Evolutionary conservation across 2,888 invertebrate genomes (phyloP), one percentile per base, ranked within the genome.

Genomic region (Blomia tropicalis): DNA sequence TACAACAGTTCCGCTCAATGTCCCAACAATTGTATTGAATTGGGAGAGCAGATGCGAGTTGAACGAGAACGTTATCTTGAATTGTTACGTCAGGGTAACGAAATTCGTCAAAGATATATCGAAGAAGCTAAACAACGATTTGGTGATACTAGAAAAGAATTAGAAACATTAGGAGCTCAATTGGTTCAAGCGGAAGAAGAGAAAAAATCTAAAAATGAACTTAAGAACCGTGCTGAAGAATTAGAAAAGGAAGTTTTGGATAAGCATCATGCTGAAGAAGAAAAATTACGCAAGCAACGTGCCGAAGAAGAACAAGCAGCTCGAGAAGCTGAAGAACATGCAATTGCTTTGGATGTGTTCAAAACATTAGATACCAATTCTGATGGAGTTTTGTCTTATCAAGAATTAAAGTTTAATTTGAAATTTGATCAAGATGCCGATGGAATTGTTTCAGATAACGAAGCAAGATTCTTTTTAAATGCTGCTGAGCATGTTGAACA

Each of bases 351-450:
- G 32, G 69, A 70, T n/a, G 82, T 83, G 54, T 96, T 95, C 72
- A 77, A 76, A 36, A 80, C 80, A 69, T 80, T 85, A 70, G 95
- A 95, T 76, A 79, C 82, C 1, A 85, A 96, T 76, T 76, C 78
- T 66, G 87, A 91, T 77, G 83, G 82, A 53, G 72, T 73, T 75
- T 73, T 92, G 2, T 63, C 75, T 36, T 60, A 72, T 30, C 71
- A 71, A 25, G 79, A 79, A 68, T 69, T 79, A 31, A 72, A 83
- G 75, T 78, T 80, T 1, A 81, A 83, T 64, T 77, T 79, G 70
- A 82, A 81, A 53, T 88, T 96, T 76, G 96, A 96, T 76, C 83
- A 82, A 69, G 85, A 96, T 75, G 82, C 82, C 65, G 84, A 93
- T 77, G 93, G 92, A 7, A 80, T 80, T 69, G 88, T 96, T 19